Percentiles rank a stretch among this genome's conserved stretches.
phyloP scores from a whole-genome alignment of 2,888 invertebrate species.

The Escarpia spicata region DNA sequence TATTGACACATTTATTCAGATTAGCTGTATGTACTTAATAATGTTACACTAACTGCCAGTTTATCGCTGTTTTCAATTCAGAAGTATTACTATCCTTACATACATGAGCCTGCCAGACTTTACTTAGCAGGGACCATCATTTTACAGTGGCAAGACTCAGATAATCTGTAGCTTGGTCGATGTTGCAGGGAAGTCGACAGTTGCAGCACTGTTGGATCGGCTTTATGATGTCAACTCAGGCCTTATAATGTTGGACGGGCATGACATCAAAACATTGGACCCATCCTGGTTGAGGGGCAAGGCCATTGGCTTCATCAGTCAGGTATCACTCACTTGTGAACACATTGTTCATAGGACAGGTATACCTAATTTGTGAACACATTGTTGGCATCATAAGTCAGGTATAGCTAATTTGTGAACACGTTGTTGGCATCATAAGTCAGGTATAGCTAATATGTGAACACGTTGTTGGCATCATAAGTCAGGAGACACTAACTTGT shows the following conservation, averaged over 20 bases:
- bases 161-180: neutral
- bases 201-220: constrained; percentile 88
- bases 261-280: constrained; percentile 77
- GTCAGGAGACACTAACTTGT: neutral
- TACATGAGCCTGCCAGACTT: neutral
- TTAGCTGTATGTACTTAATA: no score
- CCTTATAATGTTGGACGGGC: constrained; percentile 79
- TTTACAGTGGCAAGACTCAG: neutral
- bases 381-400: constrained; percentile 88
- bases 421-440: neutral
- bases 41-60: no score
- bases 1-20: no score
- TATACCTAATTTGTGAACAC: constrained; percentile 72
- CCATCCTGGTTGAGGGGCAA: constrained; percentile 86
- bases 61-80: no score
- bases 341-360: constrained; percentile 53
- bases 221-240: constrained; percentile 85
- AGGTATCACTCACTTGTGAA: constrained; percentile 73
- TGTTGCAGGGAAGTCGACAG: constrained; percentile 81
- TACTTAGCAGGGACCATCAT: neutral
- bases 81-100: no score
- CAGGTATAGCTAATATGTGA: constrained; percentile 31
- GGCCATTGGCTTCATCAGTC: constrained; percentile 87
- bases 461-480: neutral
- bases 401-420: constrained; percentile 68